Evolutionary conservation across 1,140 invertebrate species (phyloP), one percentile per base, ranked within the genome.

Genomic region (Periplaneta americana): DNA sequence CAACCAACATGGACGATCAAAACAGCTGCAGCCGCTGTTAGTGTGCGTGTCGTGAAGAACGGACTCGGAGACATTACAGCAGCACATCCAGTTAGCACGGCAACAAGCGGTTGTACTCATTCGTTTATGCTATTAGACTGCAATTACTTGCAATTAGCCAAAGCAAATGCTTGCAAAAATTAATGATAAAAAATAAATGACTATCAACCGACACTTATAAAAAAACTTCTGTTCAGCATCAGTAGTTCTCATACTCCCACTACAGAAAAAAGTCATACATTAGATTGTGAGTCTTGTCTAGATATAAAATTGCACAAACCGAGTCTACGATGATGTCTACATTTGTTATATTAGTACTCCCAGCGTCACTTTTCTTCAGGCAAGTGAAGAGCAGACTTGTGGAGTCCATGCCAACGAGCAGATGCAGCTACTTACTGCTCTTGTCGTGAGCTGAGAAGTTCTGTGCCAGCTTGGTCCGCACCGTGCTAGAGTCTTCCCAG

Each of bases 401-500:
- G 22, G 48, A 66, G 22, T 66, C 48, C 48, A 66, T 66, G 48
- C 48, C n/a, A n/a, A n/a, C n/a, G n/a, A n/a, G n/a, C n/a, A 77
- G 75, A 77, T 77, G 75, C 75, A 77, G 39, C 37, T 80, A 80
- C 79, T 80, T 80, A 80, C 79, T 80, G 48, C 36, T 48, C 13
- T 1, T 13, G 11, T 75, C 74, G 33, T 35, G 77, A 78, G 77
- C 34, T 33, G 33, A n/a, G 37, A 66, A 34, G 39, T 80, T 34
- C 11, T 34, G 33, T 78, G 76, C 34, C 76, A 36, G 34, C n/a
- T 78, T 78, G 48, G 81, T 79, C 32, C 82, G 79, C 31, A 75
- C 78, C 33, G 31, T 74, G 35, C 74, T 75, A n/a, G 80, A 39
- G 8, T 83, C 83, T 36, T 83, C 83, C 83, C 83, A 83, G 9